Percentiles rank a stretch among this genome's conserved stretches.
Evolutionary conservation across 2,888 invertebrate genomes (phyloP).

Genomic region (Erpobdella octoculata): DNA sequence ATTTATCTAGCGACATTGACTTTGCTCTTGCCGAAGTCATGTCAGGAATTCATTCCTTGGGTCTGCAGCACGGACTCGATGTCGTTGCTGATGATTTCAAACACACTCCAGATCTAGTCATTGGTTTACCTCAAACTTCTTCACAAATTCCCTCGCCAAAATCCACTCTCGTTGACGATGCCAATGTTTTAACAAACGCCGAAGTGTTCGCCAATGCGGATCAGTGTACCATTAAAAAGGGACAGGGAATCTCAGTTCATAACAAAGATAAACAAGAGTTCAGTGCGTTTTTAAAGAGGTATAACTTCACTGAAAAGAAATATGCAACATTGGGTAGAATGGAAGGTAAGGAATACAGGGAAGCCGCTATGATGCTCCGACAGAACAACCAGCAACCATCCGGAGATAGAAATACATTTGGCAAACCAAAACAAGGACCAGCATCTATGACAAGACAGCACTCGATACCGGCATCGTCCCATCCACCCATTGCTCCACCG

Average conservation of each 20-base stretch:
- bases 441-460: neutral
- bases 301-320: slow-evolving; percentile 9
- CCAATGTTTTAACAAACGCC: slow-evolving; percentile 58
- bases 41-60: slow-evolving; percentile 48
- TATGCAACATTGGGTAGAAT: slow-evolving; percentile 22
- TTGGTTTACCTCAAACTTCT: slow-evolving; percentile 44
- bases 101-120: slow-evolving; percentile 49
- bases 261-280: neutral
- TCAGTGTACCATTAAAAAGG: slow-evolving; percentile 69
- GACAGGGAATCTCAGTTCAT: slow-evolving; percentile 30
- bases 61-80: slow-evolving; percentile 43
- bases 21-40: slow-evolving; percentile 51
- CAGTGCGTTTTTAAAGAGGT: neutral
- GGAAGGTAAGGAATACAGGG: neutral
- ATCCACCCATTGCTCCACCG: slow-evolving; percentile 9
- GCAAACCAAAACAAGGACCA: slow-evolving; percentile 1
- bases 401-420: slow-evolving; percentile 20
- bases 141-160: slow-evolving; percentile 10
- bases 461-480: neutral
- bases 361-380: neutral
- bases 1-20: slow-evolving; percentile 47
- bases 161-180: neutral
- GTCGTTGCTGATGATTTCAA: slow-evolving; percentile 27
- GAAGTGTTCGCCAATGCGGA: slow-evolving; percentile 72
- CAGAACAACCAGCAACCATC: neutral